Evolutionary conservation across 2,113 vertebrate species (phyloP), one percentile per base, ranked within the genome.

Genomic region (Thunnus thynnus): DNA sequence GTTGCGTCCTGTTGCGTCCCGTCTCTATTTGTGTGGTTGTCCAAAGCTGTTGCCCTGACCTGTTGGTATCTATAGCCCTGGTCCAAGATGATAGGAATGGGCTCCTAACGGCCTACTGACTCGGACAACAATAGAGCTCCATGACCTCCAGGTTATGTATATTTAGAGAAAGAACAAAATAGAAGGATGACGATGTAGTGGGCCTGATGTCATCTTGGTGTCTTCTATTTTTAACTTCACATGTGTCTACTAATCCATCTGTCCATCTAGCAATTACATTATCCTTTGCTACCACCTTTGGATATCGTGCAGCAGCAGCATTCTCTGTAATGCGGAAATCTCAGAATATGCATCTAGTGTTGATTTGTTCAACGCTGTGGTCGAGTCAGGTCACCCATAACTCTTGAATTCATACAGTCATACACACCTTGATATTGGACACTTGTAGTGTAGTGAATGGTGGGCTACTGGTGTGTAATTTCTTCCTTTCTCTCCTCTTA

Each of bases 41-140:
- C 81, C 89, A 88, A 88, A 41, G 75, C 80, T 27, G 44, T 65
- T 58, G 64, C 78, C 85, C 71, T 88, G 91, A 93, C 92, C 88
- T 79, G 64, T 56, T 79, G 84, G 84, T 94, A 94, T 94, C 88
- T 94, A 92, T 94, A 94, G 90, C 69, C 10, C 66, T 66, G 68
- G 87, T 88, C 80, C 75, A 87, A 85, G 80, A 88, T 72, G 69
- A 76, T 66, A 75, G 86, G 87, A 92, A 90, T 85, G 71, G 83
- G 83, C 72, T 80, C 83, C 81, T 83, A 17, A 65, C 5, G 50
- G 57, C 75, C 83, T 8, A 66, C 82, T 78, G 88, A 85, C 80
- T 85, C 14, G 46, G 82, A 86, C 88, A 79, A 92, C 93, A 92
- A 91, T 94, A 89, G 91, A 84, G 80, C 72, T 81, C 60, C 55